Evolutionary conservation across 2,113 vertebrate genomes (phyloP).

Genomic region (Cynopterus brachyotis): DNA sequence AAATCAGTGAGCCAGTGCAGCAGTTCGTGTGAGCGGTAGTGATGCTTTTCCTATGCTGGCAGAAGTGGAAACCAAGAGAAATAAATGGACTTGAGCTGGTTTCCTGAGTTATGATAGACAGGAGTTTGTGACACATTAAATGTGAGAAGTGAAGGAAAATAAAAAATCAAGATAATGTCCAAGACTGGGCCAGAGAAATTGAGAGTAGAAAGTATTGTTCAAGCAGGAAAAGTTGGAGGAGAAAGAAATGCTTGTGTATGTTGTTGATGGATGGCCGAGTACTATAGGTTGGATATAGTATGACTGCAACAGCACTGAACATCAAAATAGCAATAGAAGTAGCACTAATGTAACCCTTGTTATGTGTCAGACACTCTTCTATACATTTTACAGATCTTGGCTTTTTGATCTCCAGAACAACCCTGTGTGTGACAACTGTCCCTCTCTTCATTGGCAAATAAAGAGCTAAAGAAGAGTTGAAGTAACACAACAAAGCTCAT

Average conservation of each 20-base stretch:
- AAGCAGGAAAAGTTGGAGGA: background rate
- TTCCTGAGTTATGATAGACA: background rate
- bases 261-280: background rate
- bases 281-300: accelerated
- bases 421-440: background rate
- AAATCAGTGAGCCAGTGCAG: too few species aligned
- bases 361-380: background rate
- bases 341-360: background rate
- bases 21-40: background rate
- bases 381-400: background rate
- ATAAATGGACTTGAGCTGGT: background rate
- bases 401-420: background rate
- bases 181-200: background rate
- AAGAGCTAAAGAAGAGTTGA: background rate
- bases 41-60: too few species aligned
- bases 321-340: background rate
- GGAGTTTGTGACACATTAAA: background rate
- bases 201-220: background rate
- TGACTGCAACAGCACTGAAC: background rate
- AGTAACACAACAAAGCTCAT: background rate
- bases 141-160: background rate
- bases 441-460: background rate
- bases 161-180: background rate
- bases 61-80: background rate
- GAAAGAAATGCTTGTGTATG: background rate